Evolutionary conservation across 2,113 vertebrate species (phyloP).

Genomic region (Prietella phreatophila): DNA sequence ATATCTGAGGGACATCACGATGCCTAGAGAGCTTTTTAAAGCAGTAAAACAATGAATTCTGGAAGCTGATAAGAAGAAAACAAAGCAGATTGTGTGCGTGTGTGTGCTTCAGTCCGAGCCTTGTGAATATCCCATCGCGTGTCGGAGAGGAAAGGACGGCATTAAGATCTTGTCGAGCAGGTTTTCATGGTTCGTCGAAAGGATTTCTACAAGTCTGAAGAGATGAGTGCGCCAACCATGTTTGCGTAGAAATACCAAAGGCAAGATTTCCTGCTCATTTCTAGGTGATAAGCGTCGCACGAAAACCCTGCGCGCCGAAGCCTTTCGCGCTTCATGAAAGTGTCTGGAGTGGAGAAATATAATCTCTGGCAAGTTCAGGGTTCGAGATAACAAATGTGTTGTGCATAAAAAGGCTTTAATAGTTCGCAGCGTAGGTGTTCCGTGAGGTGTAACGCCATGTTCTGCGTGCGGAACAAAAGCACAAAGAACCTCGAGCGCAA

Average conservation of each 20-base stretch:
- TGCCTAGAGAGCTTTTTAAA: background rate
- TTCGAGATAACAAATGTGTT: background rate
- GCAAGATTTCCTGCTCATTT: conserved; percentile 15
- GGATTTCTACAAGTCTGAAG: conserved; percentile 23
- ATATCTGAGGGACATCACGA: background rate
- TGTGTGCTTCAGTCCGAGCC: background rate
- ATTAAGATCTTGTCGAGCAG: conserved; percentile 29
- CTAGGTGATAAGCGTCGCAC: background rate
- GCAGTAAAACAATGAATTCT: background rate
- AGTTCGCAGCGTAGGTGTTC: background rate
- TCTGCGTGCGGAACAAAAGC: background rate
- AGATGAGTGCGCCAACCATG: background rate
- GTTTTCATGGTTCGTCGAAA: conserved; percentile 32
- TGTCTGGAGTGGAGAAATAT: background rate
- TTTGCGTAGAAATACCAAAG: background rate
- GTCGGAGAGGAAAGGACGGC: background rate
- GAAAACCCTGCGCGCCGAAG: background rate
- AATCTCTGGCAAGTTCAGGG: background rate
- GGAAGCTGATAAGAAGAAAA: background rate
- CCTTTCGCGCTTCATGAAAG: background rate
- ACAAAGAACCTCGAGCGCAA: background rate
- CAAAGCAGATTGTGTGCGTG: background rate
- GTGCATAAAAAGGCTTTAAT: background rate
- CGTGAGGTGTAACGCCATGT: background rate
- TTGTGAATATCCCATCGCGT: conserved; percentile 3